phyloP scores from a whole-genome alignment of 2,797 vertebrate genomes.

The Triplophysa yarkandensis region DNA sequence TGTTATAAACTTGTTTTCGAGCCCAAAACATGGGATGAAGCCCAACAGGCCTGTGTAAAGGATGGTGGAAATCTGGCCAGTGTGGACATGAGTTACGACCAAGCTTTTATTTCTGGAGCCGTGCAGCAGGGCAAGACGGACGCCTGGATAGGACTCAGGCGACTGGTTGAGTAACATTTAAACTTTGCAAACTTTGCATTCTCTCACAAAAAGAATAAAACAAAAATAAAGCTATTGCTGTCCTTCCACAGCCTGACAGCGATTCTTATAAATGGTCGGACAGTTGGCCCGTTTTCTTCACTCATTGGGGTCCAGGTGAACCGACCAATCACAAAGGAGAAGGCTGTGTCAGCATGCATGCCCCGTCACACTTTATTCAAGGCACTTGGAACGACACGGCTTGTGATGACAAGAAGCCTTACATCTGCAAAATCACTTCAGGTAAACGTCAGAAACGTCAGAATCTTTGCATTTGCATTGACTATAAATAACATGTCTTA shows the following conservation, averaged over 20 bases:
- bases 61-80: constrained; percentile 75
- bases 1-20: constrained; percentile 77
- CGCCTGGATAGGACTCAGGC: constrained; percentile 78
- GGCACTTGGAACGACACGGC: constrained; percentile 81
- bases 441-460: constrained; percentile 60
- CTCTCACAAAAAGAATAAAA: no score
- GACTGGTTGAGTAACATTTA: constrained; percentile 63
- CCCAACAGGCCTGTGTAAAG: constrained; percentile 64
- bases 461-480: not conserved
- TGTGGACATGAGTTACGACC: constrained; percentile 81
- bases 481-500: not conserved
- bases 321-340: constrained; percentile 70
- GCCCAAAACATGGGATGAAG: constrained; percentile 69
- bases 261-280: constrained; percentile 73
- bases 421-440: constrained; percentile 77
- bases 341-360: constrained; percentile 78
- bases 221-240: not conserved
- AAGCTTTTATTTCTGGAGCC: constrained; percentile 75
- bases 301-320: constrained; percentile 80
- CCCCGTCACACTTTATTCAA: constrained; percentile 56
- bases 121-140: constrained; percentile 70
- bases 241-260: constrained; percentile 58
- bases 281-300: constrained; percentile 79
- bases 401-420: constrained; percentile 69
- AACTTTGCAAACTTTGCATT: no score